Evolutionary conservation across 92 coral and sea anemone genomes (phyloP).

Genomic region (Hydrozoanthus gracilis): DNA sequence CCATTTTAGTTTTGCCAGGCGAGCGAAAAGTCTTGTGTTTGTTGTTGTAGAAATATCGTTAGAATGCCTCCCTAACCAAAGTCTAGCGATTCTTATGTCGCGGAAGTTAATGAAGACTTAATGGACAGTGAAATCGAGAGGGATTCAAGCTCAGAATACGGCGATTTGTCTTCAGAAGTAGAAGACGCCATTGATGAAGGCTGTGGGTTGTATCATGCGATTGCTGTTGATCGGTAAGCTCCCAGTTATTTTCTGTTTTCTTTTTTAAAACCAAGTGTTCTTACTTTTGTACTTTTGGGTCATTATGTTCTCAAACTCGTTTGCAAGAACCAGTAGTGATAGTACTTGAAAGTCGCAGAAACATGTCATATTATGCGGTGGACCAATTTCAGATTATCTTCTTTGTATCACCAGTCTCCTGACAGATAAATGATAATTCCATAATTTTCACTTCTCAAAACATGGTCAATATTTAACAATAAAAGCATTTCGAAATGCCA

Average conservation of each 20-base stretch:
- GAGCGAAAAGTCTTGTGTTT: background rate
- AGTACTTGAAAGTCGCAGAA: constrained; percentile 18
- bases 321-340: background rate
- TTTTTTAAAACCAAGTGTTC: background rate
- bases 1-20: background rate
- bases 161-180: constrained; percentile 11
- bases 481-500: constrained; percentile 15
- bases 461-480: constrained; percentile 14
- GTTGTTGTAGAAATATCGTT: constrained; percentile 1
- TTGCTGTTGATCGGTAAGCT: background rate
- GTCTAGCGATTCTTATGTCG: background rate
- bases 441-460: constrained; percentile 16
- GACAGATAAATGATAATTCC: background rate
- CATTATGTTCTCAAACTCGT: constrained; percentile 3
- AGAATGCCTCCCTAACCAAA: constrained; percentile 13
- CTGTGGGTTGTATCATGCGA: background rate
- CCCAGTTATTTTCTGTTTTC: background rate
- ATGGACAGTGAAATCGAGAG: background rate
- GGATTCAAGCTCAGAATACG: constrained; percentile 9
- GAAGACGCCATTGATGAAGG: constrained; percentile 4
- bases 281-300: background rate
- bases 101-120: constrained; percentile 1
- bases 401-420: constrained; percentile 5
- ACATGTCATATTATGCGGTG: background rate
- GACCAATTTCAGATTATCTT: constrained; percentile 11